Evolutionary conservation across 2,797 vertebrate species (phyloP).

Genomic region (Echeneis naucrates): DNA sequence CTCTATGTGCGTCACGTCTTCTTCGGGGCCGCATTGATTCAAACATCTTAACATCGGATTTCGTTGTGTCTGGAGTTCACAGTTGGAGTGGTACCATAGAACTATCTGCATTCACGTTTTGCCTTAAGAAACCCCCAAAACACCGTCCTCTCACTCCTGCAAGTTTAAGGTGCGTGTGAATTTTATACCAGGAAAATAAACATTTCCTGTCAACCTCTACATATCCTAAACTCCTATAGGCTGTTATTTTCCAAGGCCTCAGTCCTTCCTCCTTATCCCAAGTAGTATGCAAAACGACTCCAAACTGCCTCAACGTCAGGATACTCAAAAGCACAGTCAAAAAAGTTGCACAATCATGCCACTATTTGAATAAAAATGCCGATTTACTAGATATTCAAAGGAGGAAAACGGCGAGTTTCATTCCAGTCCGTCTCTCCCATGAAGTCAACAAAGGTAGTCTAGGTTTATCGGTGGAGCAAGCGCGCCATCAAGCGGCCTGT

Average conservation of each 20-base stretch:
- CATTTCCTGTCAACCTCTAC: slow-evolving; percentile 53
- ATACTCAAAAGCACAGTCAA: slow-evolving; percentile 24
- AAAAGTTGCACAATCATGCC: slow-evolving; percentile 16
- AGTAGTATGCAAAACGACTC: neutral
- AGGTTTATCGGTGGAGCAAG: slow-evolving; percentile 84
- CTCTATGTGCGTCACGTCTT: neutral
- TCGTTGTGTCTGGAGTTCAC: too few species aligned
- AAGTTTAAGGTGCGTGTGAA: slow-evolving; percentile 17
- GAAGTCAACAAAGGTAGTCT: neutral
- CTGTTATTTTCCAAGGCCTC: slow-evolving; percentile 41
- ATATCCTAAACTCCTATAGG: slow-evolving; percentile 42
- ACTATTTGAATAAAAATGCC: slow-evolving; percentile 6
- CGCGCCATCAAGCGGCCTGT: slow-evolving; percentile 89
- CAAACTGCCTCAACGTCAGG: slow-evolving; percentile 2
- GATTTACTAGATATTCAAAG: slow-evolving; percentile 5
- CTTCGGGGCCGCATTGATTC: neutral
- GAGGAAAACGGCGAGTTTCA: slow-evolving; percentile 1
- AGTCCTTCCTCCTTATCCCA: slow-evolving; percentile 38
- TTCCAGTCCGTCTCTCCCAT: neutral
- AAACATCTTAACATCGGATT: neutral
- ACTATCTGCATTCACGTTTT: neutral
- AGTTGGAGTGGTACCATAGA: too few species aligned
- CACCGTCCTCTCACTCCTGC: too few species aligned
- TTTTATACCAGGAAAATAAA: slow-evolving; percentile 43
- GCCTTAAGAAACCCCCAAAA: neutral